These are phyloP conservation scores for Sycophila texana DNA, from an alignment of 2,888 invertebrate species.

Conservation along the genomic window DNA sequence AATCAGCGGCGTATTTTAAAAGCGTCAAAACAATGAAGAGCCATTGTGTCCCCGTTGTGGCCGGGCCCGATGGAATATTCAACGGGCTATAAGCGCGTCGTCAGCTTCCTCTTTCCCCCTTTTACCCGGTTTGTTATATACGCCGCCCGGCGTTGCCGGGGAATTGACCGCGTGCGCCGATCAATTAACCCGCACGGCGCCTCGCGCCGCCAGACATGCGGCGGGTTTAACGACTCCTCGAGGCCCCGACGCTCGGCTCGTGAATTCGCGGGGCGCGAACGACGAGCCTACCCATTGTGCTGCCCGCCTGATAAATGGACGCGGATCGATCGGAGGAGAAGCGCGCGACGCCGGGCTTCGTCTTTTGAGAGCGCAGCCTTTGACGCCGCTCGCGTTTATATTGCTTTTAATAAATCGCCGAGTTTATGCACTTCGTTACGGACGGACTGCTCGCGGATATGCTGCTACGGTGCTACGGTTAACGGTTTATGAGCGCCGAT, in stretches of 20 bases:
- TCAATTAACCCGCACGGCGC: conserved; percentile 60
- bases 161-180: conserved; percentile 52
- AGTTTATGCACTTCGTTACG: too few species aligned
- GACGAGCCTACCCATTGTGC: neutral
- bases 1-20: too few species aligned
- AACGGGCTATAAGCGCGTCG: too few species aligned
- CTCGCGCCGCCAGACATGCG: conserved; percentile 6
- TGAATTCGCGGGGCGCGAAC: conserved; percentile 26
- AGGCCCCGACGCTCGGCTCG: conserved; percentile 11
- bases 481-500: too few species aligned
- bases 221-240: conserved; percentile 48
- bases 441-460: too few species aligned
- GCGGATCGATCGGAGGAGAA: conserved; percentile 4
- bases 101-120: neutral
- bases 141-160: conserved; percentile 42
- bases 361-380: neutral
- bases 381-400: neutral
- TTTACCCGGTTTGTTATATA: neutral
- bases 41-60: too few species aligned
- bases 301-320: neutral
- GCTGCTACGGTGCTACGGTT: too few species aligned
- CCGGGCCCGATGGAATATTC: too few species aligned
- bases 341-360: neutral
- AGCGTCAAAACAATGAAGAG: too few species aligned
- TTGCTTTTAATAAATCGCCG: too few species aligned